Conservation (phyloP, 2,113 vertebrate genomes). For the Pedetes capensis region DNA sequence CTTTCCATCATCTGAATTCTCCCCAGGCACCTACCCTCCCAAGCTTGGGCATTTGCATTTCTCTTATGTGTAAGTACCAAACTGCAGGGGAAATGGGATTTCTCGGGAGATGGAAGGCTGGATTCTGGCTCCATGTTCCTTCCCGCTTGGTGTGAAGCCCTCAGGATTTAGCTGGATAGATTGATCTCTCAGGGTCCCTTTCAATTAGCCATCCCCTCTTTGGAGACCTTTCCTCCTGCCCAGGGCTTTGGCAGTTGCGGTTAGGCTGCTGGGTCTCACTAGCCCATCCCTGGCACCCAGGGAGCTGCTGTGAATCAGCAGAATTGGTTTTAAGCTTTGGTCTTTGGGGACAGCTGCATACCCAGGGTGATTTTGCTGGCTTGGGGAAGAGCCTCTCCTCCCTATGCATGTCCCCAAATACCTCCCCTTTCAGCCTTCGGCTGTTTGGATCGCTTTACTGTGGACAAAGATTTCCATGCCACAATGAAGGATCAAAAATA, state of each 20-base stretch:
- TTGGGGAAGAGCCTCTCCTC: background rate
- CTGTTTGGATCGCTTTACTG: background rate
- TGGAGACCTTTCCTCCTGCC: background rate
- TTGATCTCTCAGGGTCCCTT: background rate
- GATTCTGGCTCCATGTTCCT: background rate
- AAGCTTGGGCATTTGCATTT: background rate
- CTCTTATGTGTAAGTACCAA: background rate
- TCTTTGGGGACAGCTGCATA: background rate
- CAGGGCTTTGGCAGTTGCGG: background rate
- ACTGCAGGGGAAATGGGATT: background rate
- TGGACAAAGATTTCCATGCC: conserved; percentile 51
- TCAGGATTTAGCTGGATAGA: background rate
- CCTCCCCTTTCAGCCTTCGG: conserved; percentile 14
- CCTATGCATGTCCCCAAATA: background rate
- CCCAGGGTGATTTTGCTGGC: background rate
- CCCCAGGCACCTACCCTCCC: background rate
- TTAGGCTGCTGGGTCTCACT: background rate
- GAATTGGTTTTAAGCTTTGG: background rate
- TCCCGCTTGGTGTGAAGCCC: background rate
- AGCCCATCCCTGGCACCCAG: background rate
- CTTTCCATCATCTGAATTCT: background rate
- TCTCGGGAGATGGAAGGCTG: background rate
- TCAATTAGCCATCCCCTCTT: background rate
- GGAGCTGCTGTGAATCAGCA: conserved; percentile 1
- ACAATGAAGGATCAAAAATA: conserved; percentile 32